Percentiles rank a stretch among this genome's conserved stretches.
phyloP scores from a whole-genome alignment of 1,140 invertebrate species.

The Trachymyrmex septentrionalis region DNA sequence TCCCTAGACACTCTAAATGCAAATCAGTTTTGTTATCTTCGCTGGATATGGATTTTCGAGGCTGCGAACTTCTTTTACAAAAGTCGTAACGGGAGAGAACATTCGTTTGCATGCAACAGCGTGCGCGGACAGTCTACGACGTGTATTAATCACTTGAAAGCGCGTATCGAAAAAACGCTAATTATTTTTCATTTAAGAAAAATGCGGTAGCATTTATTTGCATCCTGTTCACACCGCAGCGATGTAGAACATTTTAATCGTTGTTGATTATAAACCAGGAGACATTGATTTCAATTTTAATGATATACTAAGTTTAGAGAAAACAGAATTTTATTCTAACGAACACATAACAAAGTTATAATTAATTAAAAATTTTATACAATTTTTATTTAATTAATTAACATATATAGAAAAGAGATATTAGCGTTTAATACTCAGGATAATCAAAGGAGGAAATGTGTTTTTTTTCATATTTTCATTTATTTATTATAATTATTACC shows the following conservation, averaged over 20 bases:
- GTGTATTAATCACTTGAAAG: background rate
- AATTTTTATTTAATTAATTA: background rate
- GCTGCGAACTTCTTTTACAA: background rate
- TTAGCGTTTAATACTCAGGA: background rate
- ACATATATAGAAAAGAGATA: background rate
- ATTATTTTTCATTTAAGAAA: background rate
- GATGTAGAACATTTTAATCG: background rate
- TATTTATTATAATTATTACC: background rate
- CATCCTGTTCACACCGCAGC: background rate
- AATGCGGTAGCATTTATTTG: conserved; percentile 25
- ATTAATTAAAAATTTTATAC: background rate
- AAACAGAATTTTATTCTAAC: background rate
- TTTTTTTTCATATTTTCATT: background rate
- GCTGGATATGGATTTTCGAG: background rate
- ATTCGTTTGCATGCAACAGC: background rate
- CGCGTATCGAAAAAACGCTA: conserved; percentile 3
- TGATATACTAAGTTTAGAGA: background rate
- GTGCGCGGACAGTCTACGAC: background rate
- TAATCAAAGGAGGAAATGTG: background rate
- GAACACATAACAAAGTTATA: background rate
- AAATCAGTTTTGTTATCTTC: conserved; percentile 36
- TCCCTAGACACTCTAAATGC: conserved; percentile 34
- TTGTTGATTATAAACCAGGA: background rate
- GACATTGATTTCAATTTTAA: background rate
- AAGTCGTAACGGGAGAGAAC: background rate